Evolutionary conservation across 2,113 vertebrate species (phyloP).

Genomic region (Sclerurus mexicanus): DNA sequence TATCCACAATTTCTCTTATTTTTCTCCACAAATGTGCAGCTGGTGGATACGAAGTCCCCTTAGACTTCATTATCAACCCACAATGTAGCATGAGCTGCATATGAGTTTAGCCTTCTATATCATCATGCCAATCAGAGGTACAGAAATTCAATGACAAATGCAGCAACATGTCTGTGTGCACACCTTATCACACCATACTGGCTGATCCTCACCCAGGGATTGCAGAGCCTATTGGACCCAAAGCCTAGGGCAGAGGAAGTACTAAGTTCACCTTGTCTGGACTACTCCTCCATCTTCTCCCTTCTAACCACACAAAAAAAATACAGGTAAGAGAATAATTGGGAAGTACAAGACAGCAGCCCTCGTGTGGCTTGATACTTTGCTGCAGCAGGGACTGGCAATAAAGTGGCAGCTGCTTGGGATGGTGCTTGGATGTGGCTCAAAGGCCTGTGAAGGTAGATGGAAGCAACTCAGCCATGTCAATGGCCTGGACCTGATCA

Average conservation of each 20-base stretch:
- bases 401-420: not conserved
- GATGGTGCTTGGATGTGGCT: rapidly evolving
- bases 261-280: too few relatives aligned
- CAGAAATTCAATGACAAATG: not conserved
- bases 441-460: not conserved
- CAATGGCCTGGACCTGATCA: rapidly evolving
- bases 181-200: not conserved
- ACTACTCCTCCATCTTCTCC: not conserved
- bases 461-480: rapidly evolving
- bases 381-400: not conserved
- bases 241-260: not conserved
- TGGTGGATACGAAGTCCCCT: not conserved
- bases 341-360: not conserved
- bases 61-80: not conserved
- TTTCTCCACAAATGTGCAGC: not conserved
- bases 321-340: not conserved
- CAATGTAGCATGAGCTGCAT: rapidly evolving
- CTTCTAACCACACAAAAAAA: not conserved
- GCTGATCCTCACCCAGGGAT: not conserved
- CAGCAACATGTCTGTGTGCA: not conserved
- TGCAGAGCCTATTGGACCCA: not conserved
- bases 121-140: not conserved
- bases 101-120: not conserved
- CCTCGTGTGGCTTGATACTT: not conserved
- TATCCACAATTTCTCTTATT: not conserved